phyloP scores from a whole-genome alignment of 2,888 invertebrate genomes.

The Volucella zonaria region DNA sequence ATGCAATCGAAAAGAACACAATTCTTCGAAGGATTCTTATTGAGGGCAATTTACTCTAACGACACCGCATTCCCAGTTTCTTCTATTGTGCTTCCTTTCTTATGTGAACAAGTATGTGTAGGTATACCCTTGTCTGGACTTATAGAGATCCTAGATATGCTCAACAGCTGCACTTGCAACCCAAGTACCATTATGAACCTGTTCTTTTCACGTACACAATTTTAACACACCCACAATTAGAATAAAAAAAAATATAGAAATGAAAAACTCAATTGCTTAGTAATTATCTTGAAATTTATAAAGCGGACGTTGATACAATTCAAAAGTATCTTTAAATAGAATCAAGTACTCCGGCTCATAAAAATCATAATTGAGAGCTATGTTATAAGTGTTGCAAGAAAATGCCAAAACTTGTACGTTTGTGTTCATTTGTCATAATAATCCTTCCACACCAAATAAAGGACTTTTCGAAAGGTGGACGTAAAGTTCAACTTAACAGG shows the following conservation, averaged over 20 bases:
- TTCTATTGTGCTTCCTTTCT: neutral
- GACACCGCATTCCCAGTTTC: neutral
- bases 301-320: conserved; percentile 34
- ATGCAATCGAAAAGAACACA: conserved; percentile 20
- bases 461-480: no score
- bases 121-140: neutral
- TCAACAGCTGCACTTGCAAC: conserved; percentile 4
- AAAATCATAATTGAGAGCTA: conserved; percentile 12
- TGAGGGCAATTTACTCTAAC: conserved; percentile 32
- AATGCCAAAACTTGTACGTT: no score
- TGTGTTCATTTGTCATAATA: no score
- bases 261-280: conserved; percentile 36
- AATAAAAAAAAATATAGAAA: neutral
- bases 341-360: conserved; percentile 37
- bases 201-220: neutral
- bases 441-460: no score
- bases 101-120: neutral
- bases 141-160: conserved; percentile 21
- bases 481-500: no score
- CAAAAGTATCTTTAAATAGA: conserved; percentile 32
- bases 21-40: conserved; percentile 18
- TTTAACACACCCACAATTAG: neutral
- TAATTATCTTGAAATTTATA: conserved; percentile 52
- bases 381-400: no score
- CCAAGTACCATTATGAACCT: conserved; percentile 10